Evolutionary conservation across 1,140 invertebrate species (phyloP).

Genomic region (Oscheius sp.): DNA sequence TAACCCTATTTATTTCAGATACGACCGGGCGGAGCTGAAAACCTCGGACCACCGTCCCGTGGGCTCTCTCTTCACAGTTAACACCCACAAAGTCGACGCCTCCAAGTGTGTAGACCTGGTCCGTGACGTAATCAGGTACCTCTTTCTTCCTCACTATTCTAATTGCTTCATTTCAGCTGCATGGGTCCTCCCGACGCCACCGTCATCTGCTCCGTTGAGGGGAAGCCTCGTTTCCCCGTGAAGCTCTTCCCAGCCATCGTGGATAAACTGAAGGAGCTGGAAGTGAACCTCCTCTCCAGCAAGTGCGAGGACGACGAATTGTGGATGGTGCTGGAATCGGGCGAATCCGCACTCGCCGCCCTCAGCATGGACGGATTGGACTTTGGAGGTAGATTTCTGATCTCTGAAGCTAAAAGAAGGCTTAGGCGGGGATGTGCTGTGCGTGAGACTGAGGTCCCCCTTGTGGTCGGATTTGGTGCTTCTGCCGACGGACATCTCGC

Average conservation of each 20-base stretch:
- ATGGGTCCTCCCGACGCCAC: slow-evolving; percentile 57
- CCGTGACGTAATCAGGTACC: slow-evolving; percentile 45
- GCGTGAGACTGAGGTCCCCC: slow-evolving; percentile 17
- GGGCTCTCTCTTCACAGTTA: slow-evolving; percentile 47
- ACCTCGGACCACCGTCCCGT: slow-evolving; percentile 83
- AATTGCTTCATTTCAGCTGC: slow-evolving; percentile 37
- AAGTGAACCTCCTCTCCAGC: slow-evolving; percentile 37
- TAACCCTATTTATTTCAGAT: slow-evolving; percentile 41
- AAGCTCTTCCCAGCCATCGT: slow-evolving; percentile 42
- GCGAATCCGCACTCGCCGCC: slow-evolving; percentile 54
- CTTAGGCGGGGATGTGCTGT: slow-evolving; percentile 1
- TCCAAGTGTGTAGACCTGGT: slow-evolving; percentile 45
- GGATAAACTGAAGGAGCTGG: slow-evolving; percentile 45
- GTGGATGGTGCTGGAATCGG: slow-evolving; percentile 49
- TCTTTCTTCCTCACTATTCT: background rate
- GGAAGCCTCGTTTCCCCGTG: slow-evolving; percentile 41
- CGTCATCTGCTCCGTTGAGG: slow-evolving; percentile 45
- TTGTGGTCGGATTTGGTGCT: slow-evolving; percentile 14
- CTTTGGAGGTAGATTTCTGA: background rate
- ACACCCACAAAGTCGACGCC: slow-evolving; percentile 41
- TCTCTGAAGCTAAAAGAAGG: background rate
- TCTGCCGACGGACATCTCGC: slow-evolving; percentile 1
- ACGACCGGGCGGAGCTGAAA: slow-evolving; percentile 84
- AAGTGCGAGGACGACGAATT: slow-evolving; percentile 43
- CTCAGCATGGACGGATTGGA: slow-evolving; percentile 57